A percentile compares a stretch with the other conserved stretches of the same genome.
These are phyloP conservation scores for Megalurothrips usitatus DNA, from an alignment of 2,888 invertebrate genomes.

Conservation along the genomic window DNA sequence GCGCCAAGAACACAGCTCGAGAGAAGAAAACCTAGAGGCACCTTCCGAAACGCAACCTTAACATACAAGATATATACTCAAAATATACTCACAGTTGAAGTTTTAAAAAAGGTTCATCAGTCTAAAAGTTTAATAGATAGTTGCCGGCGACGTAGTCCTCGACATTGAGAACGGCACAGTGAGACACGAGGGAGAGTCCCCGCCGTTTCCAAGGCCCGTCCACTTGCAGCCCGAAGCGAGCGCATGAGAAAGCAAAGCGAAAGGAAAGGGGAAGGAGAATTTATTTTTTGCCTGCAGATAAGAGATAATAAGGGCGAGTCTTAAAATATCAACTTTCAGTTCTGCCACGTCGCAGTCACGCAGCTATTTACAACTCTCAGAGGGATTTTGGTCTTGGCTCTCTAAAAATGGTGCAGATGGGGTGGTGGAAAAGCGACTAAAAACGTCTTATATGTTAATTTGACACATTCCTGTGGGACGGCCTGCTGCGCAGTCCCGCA, in stretches of 20 bases:
- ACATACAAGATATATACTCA: conserved; percentile 9
- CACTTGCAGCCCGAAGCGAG: neutral
- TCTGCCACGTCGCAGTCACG: neutral
- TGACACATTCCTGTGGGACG: too few relatives aligned
- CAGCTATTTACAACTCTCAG: too few relatives aligned
- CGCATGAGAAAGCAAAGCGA: neutral
- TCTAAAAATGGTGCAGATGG: too few relatives aligned
- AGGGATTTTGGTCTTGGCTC: too few relatives aligned
- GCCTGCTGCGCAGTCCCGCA: too few relatives aligned
- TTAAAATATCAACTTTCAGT: conserved; percentile 6
- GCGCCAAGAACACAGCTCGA: neutral
- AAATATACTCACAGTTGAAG: conserved; percentile 14
- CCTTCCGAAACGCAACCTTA: neutral
- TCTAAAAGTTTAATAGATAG: neutral
- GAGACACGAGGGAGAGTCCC: too few relatives aligned
- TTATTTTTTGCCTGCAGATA: too few relatives aligned
- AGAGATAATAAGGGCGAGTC: neutral
- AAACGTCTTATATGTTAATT: too few relatives aligned
- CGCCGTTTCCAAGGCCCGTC: neutral
- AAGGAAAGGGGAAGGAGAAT: neutral
- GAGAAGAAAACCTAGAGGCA: neutral
- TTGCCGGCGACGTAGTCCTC: neutral
- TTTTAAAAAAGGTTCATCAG: conserved; percentile 7
- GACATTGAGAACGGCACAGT: neutral
- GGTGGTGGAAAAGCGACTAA: too few relatives aligned